Evolutionary conservation across 1,140 invertebrate species (phyloP).

Genomic region (Amphibalanus amphitrite): DNA sequence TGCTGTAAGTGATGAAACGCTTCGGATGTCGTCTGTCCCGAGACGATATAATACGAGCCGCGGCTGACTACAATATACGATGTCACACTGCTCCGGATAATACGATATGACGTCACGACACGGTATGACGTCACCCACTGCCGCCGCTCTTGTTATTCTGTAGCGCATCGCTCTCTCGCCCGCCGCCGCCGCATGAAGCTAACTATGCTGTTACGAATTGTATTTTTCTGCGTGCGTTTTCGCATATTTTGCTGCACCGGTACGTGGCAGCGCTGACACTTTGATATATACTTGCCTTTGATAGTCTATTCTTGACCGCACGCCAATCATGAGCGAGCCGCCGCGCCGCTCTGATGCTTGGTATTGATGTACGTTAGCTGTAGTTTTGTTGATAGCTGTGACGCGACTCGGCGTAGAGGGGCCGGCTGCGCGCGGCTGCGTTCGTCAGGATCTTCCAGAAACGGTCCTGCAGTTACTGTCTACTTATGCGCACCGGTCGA

Average conservation of each 20-base stretch:
- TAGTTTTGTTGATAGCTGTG: not conserved
- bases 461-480: not conserved
- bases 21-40: no score
- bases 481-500: not conserved
- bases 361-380: not conserved
- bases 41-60: no score
- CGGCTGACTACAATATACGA: no score
- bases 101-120: no score
- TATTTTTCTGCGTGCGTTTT: not conserved
- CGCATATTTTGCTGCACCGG: not conserved
- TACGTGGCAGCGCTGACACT: not conserved
- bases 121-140: no score
- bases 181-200: not conserved
- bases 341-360: no score
- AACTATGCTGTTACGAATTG: not conserved
- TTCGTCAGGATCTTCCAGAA: not conserved
- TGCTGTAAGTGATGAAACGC: no score
- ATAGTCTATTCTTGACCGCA: not conserved
- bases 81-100: no score
- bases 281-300: not conserved
- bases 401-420: no score
- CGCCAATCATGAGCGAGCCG: not conserved
- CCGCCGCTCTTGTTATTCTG: not conserved
- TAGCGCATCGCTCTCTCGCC: not conserved
- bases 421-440: no score